Conservation (phyloP, 2,888 invertebrate species). For the Heliconius aoede region DNA sequence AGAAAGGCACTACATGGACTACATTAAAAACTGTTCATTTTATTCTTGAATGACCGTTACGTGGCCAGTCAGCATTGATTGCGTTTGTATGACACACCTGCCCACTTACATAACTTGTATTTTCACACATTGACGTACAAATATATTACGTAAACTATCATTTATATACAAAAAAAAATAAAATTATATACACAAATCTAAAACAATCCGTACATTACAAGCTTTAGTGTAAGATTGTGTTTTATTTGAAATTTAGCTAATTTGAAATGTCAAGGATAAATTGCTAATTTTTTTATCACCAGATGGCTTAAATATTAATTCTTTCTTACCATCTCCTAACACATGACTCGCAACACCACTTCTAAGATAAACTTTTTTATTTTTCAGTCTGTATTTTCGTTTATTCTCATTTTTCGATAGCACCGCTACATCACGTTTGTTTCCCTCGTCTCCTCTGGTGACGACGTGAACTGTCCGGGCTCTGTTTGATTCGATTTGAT, state of each 20-base stretch:
- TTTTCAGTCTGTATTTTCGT: constrained; percentile 31
- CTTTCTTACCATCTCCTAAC: constrained; percentile 57
- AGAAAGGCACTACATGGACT: too few species aligned
- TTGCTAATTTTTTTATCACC: constrained; percentile 63
- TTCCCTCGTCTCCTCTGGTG: constrained; percentile 49
- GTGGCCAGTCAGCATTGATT: too few species aligned
- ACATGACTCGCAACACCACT: constrained; percentile 48
- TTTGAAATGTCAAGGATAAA: constrained; percentile 66
- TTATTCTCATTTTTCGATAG: constrained; percentile 46
- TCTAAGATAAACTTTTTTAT: constrained; percentile 48
- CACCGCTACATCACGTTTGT: constrained; percentile 49
- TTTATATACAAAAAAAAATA: not conserved
- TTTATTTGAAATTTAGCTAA: constrained; percentile 47
- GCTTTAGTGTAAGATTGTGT: not conserved
- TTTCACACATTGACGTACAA: not conserved
- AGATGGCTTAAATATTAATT: constrained; percentile 63
- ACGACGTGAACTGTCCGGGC: constrained; percentile 49
- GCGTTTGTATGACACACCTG: too few species aligned
- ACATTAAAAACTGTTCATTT: constrained; percentile 20
- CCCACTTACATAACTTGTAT: constrained; percentile 5
- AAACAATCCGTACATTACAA: not conserved
- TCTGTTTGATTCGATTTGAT: constrained; percentile 11
- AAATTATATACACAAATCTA: not conserved
- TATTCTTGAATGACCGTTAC: constrained; percentile 13
- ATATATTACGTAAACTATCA: not conserved